phyloP scores from a whole-genome alignment of 2,113 vertebrate genomes.

The Mellivora capensis region DNA sequence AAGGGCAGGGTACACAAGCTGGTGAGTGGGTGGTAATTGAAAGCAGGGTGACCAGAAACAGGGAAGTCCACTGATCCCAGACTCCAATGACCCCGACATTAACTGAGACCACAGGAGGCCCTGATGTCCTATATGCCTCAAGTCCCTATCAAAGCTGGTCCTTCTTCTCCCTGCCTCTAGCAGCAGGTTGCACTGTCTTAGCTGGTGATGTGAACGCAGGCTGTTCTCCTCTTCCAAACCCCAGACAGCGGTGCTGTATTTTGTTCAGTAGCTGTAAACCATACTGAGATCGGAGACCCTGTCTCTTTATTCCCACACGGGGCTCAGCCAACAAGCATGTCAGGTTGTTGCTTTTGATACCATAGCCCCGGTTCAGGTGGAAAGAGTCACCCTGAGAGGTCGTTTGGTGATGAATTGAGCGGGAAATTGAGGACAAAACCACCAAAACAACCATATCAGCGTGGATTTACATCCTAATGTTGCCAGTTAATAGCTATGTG shows the following conservation, averaged over 20 bases:
- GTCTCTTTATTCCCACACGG: neutral
- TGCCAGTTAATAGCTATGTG: neutral
- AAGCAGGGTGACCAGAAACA: neutral
- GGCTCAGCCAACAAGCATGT: neutral
- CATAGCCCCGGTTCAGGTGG: neutral
- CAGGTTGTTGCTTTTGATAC: neutral
- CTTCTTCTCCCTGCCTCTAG: neutral
- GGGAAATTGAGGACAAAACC: neutral
- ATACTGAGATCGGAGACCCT: neutral
- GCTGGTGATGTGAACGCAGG: neutral
- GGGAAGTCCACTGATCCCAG: neutral
- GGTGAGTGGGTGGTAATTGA: neutral
- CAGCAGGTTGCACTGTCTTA: fast-evolving
- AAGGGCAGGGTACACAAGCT: neutral
- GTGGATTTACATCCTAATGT: neutral
- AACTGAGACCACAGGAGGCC: neutral
- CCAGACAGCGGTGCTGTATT: fast-evolving
- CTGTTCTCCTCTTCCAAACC: neutral
- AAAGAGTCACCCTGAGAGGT: neutral
- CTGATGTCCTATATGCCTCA: fast-evolving
- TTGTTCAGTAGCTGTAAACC: fast-evolving
- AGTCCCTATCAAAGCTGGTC: fast-evolving
- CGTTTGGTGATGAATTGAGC: neutral
- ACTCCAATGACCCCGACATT: neutral
- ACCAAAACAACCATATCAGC: neutral